Conservation (phyloP, 2,113 vertebrate genomes). For the Brienomyrus longianalis region DNA sequence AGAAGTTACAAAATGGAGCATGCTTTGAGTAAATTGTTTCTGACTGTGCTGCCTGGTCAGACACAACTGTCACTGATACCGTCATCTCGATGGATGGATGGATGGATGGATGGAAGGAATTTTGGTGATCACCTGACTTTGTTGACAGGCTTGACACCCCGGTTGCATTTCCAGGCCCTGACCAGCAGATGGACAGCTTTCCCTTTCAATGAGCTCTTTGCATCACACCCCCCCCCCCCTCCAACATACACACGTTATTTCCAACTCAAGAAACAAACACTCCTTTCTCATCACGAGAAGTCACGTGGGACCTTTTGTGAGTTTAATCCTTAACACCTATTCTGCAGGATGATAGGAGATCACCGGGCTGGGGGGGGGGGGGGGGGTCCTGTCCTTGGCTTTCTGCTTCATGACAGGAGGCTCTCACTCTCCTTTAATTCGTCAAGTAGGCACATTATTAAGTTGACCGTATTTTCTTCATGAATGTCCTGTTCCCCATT, state of each 20-base stretch:
- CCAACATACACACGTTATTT: neutral
- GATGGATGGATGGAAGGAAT: neutral
- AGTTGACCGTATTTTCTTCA: neutral
- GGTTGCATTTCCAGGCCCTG: neutral
- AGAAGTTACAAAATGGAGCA: neutral
- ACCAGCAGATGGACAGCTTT: conserved; percentile 16
- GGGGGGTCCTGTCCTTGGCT: neutral
- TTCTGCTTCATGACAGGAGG: neutral
- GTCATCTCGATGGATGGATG: neutral
- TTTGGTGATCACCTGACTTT: neutral
- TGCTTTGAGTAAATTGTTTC: neutral
- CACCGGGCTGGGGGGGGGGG: neutral
- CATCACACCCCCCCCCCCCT: neutral
- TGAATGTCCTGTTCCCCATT: neutral
- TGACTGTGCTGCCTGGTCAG: neutral
- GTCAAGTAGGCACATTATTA: neutral
- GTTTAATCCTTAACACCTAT: neutral
- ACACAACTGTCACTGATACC: neutral
- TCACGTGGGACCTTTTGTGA: neutral
- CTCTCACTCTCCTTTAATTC: neutral
- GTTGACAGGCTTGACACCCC: neutral
- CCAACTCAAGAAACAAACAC: neutral
- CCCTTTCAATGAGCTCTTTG: neutral
- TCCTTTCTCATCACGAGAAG: neutral
- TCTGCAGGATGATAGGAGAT: neutral